Conservation (phyloP, 2,797 vertebrate species). For the Myiotriccus ornatus region DNA sequence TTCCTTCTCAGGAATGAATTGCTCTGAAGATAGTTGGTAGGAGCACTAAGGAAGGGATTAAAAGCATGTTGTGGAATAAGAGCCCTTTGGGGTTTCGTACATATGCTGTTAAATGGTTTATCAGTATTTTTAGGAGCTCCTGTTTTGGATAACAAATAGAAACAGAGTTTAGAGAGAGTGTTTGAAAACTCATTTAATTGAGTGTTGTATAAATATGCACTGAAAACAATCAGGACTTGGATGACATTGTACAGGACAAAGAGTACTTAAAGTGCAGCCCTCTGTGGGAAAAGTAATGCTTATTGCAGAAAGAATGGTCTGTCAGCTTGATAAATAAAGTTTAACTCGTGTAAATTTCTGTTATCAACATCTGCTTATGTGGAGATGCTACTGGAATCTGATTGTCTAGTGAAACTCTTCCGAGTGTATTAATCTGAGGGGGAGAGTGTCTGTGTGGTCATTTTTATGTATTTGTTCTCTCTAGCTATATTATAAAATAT, state of each 20-base stretch:
- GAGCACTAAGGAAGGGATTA: not conserved
- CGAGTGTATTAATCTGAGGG: not conserved
- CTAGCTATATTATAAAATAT: not conserved
- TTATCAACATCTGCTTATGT: not conserved
- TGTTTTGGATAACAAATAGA: slow-evolving; percentile 39
- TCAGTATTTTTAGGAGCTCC: slow-evolving; percentile 12
- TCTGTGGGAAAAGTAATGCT: slow-evolving; percentile 33
- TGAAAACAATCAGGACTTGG: not conserved
- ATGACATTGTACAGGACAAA: slow-evolving; percentile 35
- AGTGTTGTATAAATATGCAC: slow-evolving; percentile 16
- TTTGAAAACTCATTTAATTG: slow-evolving; percentile 64
- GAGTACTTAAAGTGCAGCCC: slow-evolving; percentile 52
- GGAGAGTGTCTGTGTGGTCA: not conserved
- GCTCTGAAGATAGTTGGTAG: not conserved
- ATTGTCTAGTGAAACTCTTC: not conserved
- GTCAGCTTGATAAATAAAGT: slow-evolving; percentile 16
- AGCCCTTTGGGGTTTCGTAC: not conserved
- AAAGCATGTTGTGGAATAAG: not conserved
- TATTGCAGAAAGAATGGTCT: slow-evolving; percentile 31
- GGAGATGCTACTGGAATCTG: not conserved
- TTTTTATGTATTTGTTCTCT: not conserved
- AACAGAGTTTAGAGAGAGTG: slow-evolving; percentile 25
- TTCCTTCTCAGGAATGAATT: not conserved
- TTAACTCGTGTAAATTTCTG: not conserved
- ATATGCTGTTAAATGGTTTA: not conserved